Conservation (phyloP, 2,888 invertebrate species). For the Amblyjoppa proteus region DNA sequence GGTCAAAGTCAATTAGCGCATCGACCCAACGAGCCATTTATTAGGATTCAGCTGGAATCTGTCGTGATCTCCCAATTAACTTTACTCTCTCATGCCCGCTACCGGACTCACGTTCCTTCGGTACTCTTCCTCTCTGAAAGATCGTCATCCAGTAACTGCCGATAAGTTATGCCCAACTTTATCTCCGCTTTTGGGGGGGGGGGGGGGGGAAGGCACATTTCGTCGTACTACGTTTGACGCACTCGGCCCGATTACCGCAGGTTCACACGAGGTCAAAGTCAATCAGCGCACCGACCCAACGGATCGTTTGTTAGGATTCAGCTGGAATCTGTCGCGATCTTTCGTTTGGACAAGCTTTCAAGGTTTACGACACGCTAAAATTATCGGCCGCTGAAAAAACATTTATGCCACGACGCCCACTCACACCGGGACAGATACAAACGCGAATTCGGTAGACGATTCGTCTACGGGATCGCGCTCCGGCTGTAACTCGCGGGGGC, state of each 20-base stretch:
- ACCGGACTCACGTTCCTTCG: too few species aligned
- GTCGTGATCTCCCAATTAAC: too few species aligned
- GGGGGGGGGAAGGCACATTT: not conserved
- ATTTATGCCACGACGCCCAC: not conserved
- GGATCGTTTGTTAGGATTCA: slow-evolving; percentile 49
- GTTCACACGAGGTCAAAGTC: slow-evolving; percentile 63
- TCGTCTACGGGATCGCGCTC: slow-evolving; percentile 9
- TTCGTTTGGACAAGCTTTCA: slow-evolving; percentile 13
- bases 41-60: not conserved
- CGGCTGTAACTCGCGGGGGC: not conserved
- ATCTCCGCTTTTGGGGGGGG: too few species aligned
- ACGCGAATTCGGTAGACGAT: slow-evolving; percentile 27
- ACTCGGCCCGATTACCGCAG: slow-evolving; percentile 7
- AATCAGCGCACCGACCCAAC: slow-evolving; percentile 59
- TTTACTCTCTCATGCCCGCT: too few species aligned
- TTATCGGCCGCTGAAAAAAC: slow-evolving; percentile 1
- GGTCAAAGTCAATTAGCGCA: slow-evolving; percentile 45
- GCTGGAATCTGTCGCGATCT: slow-evolving; percentile 53
- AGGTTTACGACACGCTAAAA: slow-evolving; percentile 15
- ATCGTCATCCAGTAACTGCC: too few species aligned
- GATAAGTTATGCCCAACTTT: too few species aligned
- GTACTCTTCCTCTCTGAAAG: too few species aligned
- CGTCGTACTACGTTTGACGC: not conserved
- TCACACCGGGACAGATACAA: slow-evolving; percentile 13
- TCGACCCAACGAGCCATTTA: too few species aligned